These are phyloP conservation scores for Laodelphax striatellus DNA, from an alignment of 1,140 invertebrate species.

Conservation along the genomic window DNA sequence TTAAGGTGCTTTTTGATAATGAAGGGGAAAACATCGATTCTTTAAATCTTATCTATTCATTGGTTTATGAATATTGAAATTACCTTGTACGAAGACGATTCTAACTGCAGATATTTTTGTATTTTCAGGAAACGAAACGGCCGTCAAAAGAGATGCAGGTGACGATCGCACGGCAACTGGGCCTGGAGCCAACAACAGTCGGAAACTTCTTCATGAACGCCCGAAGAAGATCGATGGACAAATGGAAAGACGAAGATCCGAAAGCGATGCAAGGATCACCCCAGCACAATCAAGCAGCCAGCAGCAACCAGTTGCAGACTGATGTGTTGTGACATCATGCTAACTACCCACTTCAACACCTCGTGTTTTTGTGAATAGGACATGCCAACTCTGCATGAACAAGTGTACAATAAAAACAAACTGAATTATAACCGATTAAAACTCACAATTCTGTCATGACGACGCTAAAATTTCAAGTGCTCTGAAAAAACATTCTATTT, in stretches of 20 bases:
- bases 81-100: too few species aligned
- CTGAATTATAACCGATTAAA: too few species aligned
- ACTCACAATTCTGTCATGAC: too few species aligned
- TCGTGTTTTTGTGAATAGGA: conserved; percentile 21
- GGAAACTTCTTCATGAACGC: conserved; percentile 99
- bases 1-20: too few species aligned
- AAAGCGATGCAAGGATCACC: conserved; percentile 13
- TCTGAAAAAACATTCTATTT: too few species aligned
- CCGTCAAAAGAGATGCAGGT: conserved; percentile 99
- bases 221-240: conserved; percentile 91
- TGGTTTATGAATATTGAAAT: too few species aligned
- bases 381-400: too few species aligned
- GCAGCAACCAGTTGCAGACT: conserved; percentile 13
- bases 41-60: too few species aligned
- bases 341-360: conserved; percentile 20
- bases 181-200: conserved; percentile 95
- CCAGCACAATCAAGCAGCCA: conserved; percentile 3
- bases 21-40: too few species aligned
- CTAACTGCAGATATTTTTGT: neutral
- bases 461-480: too few species aligned
- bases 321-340: conserved; percentile 24
- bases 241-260: conserved; percentile 89
- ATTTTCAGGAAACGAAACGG: conserved; percentile 90
- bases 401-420: too few species aligned
- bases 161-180: conserved; percentile 94